Conservation (phyloP, 2,797 vertebrate genomes). For the Lagorchestes hirsutus region DNA sequence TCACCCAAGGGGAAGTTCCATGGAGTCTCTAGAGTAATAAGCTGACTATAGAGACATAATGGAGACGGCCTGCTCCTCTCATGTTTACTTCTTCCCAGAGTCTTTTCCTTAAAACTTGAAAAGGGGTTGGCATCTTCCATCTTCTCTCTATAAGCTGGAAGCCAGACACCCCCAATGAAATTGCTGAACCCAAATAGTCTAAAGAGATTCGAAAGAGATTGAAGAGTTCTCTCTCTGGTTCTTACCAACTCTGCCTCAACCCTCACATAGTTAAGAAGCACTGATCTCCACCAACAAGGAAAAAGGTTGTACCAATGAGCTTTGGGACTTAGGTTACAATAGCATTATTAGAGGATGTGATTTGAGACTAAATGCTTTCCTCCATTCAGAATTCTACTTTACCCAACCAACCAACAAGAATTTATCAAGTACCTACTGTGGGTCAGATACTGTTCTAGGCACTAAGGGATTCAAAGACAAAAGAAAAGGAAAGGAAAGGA, state of each 20-base stretch:
- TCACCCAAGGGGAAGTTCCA: not conserved
- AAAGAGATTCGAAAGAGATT: not conserved
- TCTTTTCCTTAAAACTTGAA: not conserved
- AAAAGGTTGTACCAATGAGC: not conserved
- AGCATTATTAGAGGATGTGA: not conserved
- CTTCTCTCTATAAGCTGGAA: not conserved
- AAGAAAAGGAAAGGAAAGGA: not conserved
- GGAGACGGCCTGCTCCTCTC: not conserved
- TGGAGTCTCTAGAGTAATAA: not conserved
- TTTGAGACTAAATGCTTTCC: not conserved
- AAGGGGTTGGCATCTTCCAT: not conserved
- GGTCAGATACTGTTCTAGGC: not conserved
- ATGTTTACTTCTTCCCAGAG: not conserved
- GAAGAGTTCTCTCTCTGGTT: not conserved
- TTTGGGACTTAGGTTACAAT: not conserved
- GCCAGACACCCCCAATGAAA: not conserved
- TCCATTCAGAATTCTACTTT: not conserved
- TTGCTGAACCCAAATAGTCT: not conserved
- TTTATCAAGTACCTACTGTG: not conserved
- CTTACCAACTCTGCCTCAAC: not conserved
- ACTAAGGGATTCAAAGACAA: not conserved
- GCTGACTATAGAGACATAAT: not conserved
- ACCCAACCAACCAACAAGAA: not conserved
- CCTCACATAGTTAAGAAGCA: not conserved
- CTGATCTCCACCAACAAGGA: not conserved